A percentile compares a stretch with the other conserved stretches of the same genome.
These are phyloP conservation scores for Diorhabda carinulata DNA, from an alignment of 1,140 invertebrate species.

Conservation along the genomic window DNA sequence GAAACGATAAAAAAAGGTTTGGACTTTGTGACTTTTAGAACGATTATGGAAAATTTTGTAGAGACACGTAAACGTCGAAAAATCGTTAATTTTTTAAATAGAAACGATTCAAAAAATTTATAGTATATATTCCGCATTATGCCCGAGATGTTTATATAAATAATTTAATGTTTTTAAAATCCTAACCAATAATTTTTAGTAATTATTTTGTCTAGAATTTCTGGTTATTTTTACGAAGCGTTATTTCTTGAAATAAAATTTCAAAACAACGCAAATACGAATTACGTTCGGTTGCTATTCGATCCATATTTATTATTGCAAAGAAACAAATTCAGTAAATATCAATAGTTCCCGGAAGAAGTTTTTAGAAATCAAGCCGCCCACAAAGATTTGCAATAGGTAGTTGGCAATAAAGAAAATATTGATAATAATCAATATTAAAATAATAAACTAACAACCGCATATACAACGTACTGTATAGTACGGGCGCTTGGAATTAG, in stretches of 20 bases:
- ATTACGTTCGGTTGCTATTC: neutral
- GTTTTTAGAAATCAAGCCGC: neutral
- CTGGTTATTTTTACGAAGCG: too few species aligned
- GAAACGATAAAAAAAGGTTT: too few species aligned
- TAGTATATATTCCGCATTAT: too few species aligned
- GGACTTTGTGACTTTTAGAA: too few species aligned
- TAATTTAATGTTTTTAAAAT: too few species aligned
- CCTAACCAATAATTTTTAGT: too few species aligned
- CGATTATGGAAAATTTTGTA: too few species aligned
- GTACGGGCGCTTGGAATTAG: neutral
- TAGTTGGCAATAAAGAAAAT: neutral
- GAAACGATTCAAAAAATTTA: too few species aligned
- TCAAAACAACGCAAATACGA: neutral
- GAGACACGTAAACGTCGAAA: too few species aligned
- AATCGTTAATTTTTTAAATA: too few species aligned
- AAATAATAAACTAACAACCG: neutral
- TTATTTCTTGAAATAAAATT: neutral
- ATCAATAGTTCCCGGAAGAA: neutral
- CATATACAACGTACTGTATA: neutral
- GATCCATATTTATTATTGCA: conserved; percentile 2
- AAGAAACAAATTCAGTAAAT: neutral
- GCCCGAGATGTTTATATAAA: too few species aligned
- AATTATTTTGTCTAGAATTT: too few species aligned
- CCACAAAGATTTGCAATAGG: neutral
- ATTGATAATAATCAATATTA: neutral